phyloP scores from a whole-genome alignment of 2,113 vertebrate genomes.

The Cephalopterus ornatus region DNA sequence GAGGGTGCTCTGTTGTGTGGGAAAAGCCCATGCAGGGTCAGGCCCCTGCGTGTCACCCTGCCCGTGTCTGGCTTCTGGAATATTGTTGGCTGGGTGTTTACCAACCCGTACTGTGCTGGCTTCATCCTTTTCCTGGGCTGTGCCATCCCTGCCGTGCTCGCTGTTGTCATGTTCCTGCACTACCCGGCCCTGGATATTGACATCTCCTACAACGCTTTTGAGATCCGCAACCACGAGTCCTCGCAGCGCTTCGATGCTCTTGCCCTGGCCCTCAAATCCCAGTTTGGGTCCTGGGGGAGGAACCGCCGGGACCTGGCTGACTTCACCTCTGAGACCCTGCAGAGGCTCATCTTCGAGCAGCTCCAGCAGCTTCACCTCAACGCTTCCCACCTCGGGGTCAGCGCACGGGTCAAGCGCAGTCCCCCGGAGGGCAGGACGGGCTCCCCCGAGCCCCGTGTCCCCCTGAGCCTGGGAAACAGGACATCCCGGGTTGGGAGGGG shows the following conservation, averaged over 20 bases:
- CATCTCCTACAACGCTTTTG: conserved; percentile 96
- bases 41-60: conserved; percentile 18
- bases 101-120: conserved; percentile 84
- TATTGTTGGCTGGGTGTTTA: conserved; percentile 88
- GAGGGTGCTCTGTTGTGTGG: conserved; percentile 48
- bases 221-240: conserved; percentile 95
- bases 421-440: rapidly evolving
- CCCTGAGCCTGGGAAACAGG: not conserved
- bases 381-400: not conserved
- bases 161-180: conserved; percentile 89
- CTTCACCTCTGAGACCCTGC: conserved; percentile 80
- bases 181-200: conserved; percentile 95
- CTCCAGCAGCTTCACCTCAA: conserved; percentile 73
- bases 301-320: conserved; percentile 85
- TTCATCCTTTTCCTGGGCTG: conserved; percentile 83
- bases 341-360: conserved; percentile 83
- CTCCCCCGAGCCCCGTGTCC: not conserved
- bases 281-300: conserved; percentile 93
- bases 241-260: conserved; percentile 93
- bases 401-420: not conserved
- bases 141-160: conserved; percentile 83
- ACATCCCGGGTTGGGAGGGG: conserved; percentile 15
- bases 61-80: conserved; percentile 79
- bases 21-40: conserved; percentile 60
- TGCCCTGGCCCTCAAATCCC: conserved; percentile 88